These are phyloP conservation scores for Corythaeola cristata DNA, from an alignment of 2,113 vertebrate genomes.

Conservation along the genomic window DNA sequence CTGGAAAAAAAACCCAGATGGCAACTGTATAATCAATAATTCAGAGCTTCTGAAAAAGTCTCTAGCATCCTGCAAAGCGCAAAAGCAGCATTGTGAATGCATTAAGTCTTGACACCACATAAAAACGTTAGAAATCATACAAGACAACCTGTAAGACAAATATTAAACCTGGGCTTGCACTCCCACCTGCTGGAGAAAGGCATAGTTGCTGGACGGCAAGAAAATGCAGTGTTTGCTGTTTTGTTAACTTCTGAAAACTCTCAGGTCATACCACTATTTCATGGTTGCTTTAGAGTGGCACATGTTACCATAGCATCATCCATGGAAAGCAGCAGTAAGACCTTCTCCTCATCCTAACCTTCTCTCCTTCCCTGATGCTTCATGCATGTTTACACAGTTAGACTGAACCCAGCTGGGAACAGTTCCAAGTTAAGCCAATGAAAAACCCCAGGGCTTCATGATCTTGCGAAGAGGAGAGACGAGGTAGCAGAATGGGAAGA, in stretches of 20 bases:
- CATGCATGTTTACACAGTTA: accelerated
- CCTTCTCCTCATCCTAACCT: not conserved
- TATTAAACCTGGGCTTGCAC: not conserved
- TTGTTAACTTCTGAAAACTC: not conserved
- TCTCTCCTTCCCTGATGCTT: not conserved
- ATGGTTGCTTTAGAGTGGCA: not conserved
- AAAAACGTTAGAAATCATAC: not conserved
- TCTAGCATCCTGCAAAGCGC: not conserved
- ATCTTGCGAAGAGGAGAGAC: not conserved
- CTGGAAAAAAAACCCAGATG: not conserved
- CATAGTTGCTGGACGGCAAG: not conserved
- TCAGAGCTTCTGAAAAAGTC: not conserved
- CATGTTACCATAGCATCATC: accelerated
- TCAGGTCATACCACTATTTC: not conserved
- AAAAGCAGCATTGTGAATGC: not conserved
- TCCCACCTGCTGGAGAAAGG: conserved; percentile 41
- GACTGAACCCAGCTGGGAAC: not conserved
- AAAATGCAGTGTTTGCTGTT: not conserved
- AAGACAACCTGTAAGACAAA: not conserved
- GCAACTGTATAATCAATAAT: not conserved
- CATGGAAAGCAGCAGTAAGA: not conserved
- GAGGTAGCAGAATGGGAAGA: not conserved
- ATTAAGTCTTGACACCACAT: not conserved
- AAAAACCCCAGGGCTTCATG: not conserved
- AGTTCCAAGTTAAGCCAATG: not conserved